Conservation (phyloP, 2,113 vertebrate genomes). For the Phasianus colchicus region DNA sequence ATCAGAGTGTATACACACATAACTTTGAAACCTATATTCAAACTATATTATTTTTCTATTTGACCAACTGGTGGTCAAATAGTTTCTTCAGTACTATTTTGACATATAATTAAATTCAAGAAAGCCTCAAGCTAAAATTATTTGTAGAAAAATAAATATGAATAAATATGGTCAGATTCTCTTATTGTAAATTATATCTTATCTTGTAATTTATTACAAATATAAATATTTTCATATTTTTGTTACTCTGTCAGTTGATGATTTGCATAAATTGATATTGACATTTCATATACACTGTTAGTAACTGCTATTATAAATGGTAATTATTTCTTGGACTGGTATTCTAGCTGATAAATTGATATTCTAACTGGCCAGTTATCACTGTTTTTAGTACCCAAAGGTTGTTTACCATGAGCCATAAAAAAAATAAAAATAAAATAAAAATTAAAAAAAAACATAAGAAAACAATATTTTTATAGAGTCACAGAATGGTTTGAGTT, state of each 20-base stretch:
- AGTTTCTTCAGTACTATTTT: background rate
- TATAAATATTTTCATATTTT: background rate
- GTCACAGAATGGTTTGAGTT: no score
- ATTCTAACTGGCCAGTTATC: background rate
- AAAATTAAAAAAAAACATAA: rapidly evolving
- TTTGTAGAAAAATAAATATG: background rate
- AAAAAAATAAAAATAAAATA: background rate
- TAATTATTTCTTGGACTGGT: background rate
- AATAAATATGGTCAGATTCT: background rate
- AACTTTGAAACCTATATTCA: background rate
- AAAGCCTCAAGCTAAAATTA: background rate
- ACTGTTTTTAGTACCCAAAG: background rate
- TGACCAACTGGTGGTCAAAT: background rate
- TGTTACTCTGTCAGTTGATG: background rate
- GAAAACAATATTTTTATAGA: no score
- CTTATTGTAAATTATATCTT: background rate
- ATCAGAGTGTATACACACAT: background rate
- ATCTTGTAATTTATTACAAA: background rate
- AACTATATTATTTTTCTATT: background rate
- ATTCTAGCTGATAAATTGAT: background rate
- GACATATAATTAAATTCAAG: background rate
- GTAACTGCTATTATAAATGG: background rate
- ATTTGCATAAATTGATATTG: background rate
- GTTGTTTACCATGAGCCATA: background rate
- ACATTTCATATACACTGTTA: background rate